Percentiles rank a stretch among this genome's conserved stretches.
Evolutionary conservation across 2,113 vertebrate species (phyloP).

Genomic region (Formicarius rufipectus): DNA sequence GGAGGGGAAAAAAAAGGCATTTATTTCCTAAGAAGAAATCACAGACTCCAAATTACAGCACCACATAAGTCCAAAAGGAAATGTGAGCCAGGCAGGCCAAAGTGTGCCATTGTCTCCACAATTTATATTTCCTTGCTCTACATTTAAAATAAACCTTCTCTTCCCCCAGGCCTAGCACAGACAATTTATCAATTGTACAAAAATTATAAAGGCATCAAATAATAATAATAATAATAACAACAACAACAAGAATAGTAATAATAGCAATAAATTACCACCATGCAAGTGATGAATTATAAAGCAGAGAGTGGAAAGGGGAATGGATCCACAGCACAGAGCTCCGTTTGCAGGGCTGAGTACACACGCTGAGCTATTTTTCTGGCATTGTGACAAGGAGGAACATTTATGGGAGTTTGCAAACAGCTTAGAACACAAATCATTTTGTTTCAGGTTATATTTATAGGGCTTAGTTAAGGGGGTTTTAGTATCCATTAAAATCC

Average conservation of each 20-base stretch:
- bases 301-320: neutral
- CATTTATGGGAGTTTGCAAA: conserved; percentile 43
- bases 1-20: conserved; percentile 34
- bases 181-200: conserved; percentile 55
- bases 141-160: conserved; percentile 68
- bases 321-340: neutral
- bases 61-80: conserved; percentile 58
- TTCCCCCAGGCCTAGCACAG: conserved; percentile 62
- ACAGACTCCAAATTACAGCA: conserved; percentile 59
- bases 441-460: conserved; percentile 54
- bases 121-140: conserved; percentile 70
- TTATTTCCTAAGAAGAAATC: conserved; percentile 71
- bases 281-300: conserved; percentile 38
- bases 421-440: conserved; percentile 26
- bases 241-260: conserved; percentile 10
- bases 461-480: conserved; percentile 45
- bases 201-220: conserved; percentile 51
- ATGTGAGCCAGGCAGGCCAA: conserved; percentile 51
- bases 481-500: conserved; percentile 57
- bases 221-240: conserved; percentile 14
- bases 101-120: conserved; percentile 62
- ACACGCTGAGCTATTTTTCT: conserved; percentile 23
- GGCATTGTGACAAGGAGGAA: neutral
- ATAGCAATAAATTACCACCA: conserved; percentile 38
- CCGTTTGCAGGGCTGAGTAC: neutral